Conservation (phyloP, 2,113 vertebrate species). For the Budorcas taxicolor region DNA sequence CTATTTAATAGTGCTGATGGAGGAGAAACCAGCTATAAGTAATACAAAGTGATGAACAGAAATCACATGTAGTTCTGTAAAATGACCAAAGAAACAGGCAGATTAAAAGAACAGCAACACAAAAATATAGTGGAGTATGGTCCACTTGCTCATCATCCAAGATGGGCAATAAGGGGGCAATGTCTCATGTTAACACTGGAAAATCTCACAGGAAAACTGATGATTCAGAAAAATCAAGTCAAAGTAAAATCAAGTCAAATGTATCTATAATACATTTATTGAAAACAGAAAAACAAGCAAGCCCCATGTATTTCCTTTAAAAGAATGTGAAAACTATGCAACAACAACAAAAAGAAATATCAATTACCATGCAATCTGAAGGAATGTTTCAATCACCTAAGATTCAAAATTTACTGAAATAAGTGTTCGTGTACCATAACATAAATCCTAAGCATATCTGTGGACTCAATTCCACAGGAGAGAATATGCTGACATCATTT, state of each 20-base stretch:
- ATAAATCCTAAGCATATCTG: slow-evolving; percentile 54
- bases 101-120: not conserved
- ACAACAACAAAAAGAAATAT: not conserved
- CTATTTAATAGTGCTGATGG: not conserved
- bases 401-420: slow-evolving; percentile 37
- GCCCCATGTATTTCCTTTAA: not conserved
- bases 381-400: not conserved
- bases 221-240: not conserved
- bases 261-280: not conserved
- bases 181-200: not conserved
- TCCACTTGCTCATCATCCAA: not conserved
- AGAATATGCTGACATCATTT: not conserved
- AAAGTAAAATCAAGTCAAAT: not conserved
- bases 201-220: slow-evolving; percentile 28
- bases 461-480: slow-evolving; percentile 6
- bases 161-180: not conserved
- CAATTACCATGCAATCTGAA: slow-evolving; percentile 27
- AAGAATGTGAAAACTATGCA: not conserved
- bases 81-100: not conserved
- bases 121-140: not conserved
- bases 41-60: not conserved
- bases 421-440: slow-evolving; percentile 22
- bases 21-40: not conserved
- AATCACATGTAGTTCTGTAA: not conserved
- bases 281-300: not conserved